Percentiles rank a stretch among this genome's conserved stretches.
Evolutionary conservation across 2,113 vertebrate genomes (phyloP).

Genomic region (Alouatta palliata): DNA sequence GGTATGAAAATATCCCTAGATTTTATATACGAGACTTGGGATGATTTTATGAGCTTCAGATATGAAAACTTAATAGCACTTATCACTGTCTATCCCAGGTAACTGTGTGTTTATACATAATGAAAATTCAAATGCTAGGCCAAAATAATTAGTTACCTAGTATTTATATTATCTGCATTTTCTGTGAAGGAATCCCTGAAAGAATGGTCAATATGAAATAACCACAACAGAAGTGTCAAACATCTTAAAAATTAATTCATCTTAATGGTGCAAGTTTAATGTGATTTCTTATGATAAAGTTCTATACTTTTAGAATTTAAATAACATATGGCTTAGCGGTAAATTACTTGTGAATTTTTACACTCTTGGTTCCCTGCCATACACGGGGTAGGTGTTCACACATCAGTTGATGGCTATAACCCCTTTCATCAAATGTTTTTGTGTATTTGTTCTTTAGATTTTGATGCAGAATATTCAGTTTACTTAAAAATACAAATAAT

Average conservation of each 20-base stretch:
- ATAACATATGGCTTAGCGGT: background rate
- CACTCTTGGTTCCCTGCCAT: background rate
- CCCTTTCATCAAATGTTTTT: conserved; percentile 12
- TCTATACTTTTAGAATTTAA: background rate
- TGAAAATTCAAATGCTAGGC: background rate
- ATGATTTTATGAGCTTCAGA: background rate
- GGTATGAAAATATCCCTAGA: background rate
- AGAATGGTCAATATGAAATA: background rate
- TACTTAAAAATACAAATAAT: conserved; percentile 36
- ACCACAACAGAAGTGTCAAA: background rate
- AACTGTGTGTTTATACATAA: background rate
- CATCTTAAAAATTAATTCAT: conserved; percentile 23
- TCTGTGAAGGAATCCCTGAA: background rate
- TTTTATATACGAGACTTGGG: background rate
- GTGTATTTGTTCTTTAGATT: conserved; percentile 5
- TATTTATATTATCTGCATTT: conserved; percentile 4
- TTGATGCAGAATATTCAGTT: background rate
- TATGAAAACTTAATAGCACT: background rate
- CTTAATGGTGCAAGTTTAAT: background rate
- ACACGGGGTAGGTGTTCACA: background rate
- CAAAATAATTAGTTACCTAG: background rate
- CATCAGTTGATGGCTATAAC: background rate
- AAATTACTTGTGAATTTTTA: conserved; percentile 7
- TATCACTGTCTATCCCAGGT: background rate
- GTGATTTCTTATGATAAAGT: background rate